Conservation (phyloP, 1,140 invertebrate species). For the Heliconius nattereri region DNA sequence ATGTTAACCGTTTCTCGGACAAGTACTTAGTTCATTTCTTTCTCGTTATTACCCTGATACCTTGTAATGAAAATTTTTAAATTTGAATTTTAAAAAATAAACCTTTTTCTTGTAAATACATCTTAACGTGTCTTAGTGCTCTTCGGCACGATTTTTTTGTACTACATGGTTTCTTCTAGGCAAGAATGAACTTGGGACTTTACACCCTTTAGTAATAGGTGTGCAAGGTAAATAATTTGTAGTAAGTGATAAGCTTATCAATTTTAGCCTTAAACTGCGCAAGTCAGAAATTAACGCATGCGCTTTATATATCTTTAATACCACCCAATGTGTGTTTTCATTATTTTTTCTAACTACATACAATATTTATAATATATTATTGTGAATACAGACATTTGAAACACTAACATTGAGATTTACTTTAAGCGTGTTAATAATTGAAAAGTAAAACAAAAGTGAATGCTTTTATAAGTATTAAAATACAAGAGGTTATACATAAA, state of each 20-base stretch:
- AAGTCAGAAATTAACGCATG: conserved; percentile 27
- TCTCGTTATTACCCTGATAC: neutral
- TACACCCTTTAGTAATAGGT: neutral
- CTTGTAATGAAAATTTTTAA: too few relatives aligned
- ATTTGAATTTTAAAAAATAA: too few relatives aligned
- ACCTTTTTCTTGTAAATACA: neutral
- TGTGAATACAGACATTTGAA: neutral
- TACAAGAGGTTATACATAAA: neutral
- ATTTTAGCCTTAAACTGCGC: conserved; percentile 13
- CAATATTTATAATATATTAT: neutral
- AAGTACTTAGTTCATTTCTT: neutral
- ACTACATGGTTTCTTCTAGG: neutral
- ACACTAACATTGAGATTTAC: neutral
- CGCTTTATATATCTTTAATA: conserved; percentile 12
- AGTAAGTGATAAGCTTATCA: conserved; percentile 5
- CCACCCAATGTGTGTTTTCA: conserved; percentile 21
- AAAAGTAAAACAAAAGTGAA: neutral
- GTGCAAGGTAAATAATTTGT: neutral
- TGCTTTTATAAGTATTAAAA: neutral
- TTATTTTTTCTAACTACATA: neutral
- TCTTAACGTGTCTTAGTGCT: neutral
- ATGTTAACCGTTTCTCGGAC: neutral
- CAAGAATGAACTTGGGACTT: neutral
- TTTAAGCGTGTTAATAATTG: neutral
- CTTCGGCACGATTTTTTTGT: neutral